These are phyloP conservation scores for Patiria pectinifera DNA, from an alignment of 53 echinoderm and acorn worm genomes.

Conservation along the genomic window DNA sequence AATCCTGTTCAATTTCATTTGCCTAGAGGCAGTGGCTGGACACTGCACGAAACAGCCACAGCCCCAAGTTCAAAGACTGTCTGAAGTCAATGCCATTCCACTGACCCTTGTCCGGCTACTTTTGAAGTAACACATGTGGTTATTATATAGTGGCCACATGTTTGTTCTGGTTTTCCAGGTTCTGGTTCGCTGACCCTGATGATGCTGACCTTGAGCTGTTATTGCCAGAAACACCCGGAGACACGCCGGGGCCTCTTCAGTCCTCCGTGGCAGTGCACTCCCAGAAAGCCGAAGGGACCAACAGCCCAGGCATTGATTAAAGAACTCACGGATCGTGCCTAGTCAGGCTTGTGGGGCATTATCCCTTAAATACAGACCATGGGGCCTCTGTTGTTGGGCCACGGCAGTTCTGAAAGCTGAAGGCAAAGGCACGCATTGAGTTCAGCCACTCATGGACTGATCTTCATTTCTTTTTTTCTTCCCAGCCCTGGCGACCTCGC, in stretches of 20 bases:
- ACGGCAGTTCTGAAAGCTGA: not conserved
- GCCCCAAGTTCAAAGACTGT: not conserved
- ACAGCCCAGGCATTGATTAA: slow-evolving; percentile 27
- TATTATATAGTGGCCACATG: not conserved
- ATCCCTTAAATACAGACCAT: slow-evolving; percentile 39
- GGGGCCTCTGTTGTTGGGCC: slow-evolving; percentile 23
- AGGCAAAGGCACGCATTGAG: slow-evolving; percentile 43
- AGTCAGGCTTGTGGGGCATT: slow-evolving; percentile 56
- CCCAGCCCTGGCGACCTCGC: not conserved
- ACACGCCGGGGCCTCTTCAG: not conserved
- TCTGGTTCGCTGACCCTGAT: slow-evolving; percentile 51
- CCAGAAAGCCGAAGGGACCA: slow-evolving; percentile 3
- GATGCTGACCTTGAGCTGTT: slow-evolving; percentile 40
- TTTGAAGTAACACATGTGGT: no score
- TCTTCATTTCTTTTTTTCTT: slow-evolving; percentile 14
- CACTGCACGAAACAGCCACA: not conserved
- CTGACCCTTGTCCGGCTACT: not conserved
- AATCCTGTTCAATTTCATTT: not conserved
- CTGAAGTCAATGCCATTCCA: slow-evolving; percentile 18
- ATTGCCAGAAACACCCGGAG: slow-evolving; percentile 12
- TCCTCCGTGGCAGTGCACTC: not conserved
- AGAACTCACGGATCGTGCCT: slow-evolving; percentile 52
- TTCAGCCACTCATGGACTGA: slow-evolving; percentile 17
- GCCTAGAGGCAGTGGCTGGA: not conserved
- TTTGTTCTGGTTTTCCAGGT: slow-evolving; percentile 32